Conservation (phyloP, 2,888 invertebrate genomes). For the Labia minor region DNA sequence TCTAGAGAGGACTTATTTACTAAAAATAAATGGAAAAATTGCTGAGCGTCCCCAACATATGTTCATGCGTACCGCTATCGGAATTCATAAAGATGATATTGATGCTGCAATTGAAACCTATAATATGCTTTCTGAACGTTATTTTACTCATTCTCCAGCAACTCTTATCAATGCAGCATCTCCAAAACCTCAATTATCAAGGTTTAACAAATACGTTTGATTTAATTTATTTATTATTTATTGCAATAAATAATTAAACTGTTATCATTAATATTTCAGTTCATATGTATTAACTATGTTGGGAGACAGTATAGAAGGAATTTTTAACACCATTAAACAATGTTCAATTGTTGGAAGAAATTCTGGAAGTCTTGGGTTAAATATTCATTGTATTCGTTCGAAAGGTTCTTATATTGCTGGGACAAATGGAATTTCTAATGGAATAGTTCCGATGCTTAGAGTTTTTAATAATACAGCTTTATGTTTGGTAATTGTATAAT, state of each 20-base stretch:
- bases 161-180: constrained; percentile 53
- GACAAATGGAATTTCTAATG: constrained; percentile 51
- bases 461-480: constrained; percentile 48
- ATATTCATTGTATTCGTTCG: constrained; percentile 49
- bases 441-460: constrained; percentile 50
- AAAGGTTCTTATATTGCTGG: constrained; percentile 48
- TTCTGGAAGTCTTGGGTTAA: constrained; percentile 52
- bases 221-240: too few species aligned
- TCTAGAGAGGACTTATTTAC: constrained; percentile 46
- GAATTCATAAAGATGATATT: constrained; percentile 48
- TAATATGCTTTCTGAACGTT: constrained; percentile 47
- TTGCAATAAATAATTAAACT: too few species aligned
- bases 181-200: constrained; percentile 45
- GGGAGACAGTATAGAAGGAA: constrained; percentile 49
- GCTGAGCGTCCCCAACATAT: constrained; percentile 52
- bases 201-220: too few species aligned
- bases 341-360: constrained; percentile 51
- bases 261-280: not conserved
- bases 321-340: constrained; percentile 46
- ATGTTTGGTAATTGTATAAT: too few species aligned
- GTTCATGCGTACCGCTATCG: constrained; percentile 51
- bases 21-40: constrained; percentile 44
- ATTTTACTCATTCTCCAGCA: constrained; percentile 54
- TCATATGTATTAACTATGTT: constrained; percentile 38
- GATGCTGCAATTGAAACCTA: constrained; percentile 52